phyloP scores from a whole-genome alignment of 2,888 invertebrate genomes.

The Tenthredo notha region DNA sequence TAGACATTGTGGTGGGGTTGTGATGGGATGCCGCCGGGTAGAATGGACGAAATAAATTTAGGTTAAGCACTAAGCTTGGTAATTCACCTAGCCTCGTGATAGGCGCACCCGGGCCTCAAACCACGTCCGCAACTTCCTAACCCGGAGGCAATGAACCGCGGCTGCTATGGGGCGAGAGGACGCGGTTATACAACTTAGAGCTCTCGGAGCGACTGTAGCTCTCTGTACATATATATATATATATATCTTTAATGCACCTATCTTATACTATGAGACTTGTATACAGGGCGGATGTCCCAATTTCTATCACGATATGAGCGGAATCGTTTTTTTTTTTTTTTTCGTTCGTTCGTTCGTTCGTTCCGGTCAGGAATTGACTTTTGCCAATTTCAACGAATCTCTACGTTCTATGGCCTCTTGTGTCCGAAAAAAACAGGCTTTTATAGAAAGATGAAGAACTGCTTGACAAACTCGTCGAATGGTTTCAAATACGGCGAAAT shows the following conservation, averaged over 20 bases:
- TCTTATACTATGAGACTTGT: background rate
- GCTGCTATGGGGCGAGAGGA: background rate
- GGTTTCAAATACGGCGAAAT: too few relatives aligned
- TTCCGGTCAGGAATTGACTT: background rate
- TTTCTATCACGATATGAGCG: background rate
- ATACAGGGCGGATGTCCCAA: background rate
- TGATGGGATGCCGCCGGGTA: background rate
- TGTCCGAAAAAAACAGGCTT: too few relatives aligned
- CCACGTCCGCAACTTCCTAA: constrained; percentile 32
- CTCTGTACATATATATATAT: background rate
- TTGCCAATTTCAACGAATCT: background rate
- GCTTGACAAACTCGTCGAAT: too few relatives aligned
- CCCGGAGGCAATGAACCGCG: constrained; percentile 30
- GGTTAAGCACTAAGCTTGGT: constrained; percentile 25
- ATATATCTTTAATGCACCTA: background rate
- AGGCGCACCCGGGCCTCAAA: constrained; percentile 25
- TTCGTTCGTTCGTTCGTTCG: too few relatives aligned
- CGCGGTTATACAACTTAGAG: constrained; percentile 19
- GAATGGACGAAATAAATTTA: constrained; percentile 15
- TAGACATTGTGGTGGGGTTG: background rate
- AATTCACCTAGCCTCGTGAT: constrained; percentile 22
- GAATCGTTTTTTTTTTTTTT: background rate
- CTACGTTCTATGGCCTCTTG: background rate
- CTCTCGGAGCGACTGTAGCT: constrained; percentile 2
- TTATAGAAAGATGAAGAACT: too few relatives aligned